These are phyloP conservation scores for Rhinophrynus dorsalis DNA, from an alignment of 2,797 vertebrate species.

Conservation along the genomic window DNA sequence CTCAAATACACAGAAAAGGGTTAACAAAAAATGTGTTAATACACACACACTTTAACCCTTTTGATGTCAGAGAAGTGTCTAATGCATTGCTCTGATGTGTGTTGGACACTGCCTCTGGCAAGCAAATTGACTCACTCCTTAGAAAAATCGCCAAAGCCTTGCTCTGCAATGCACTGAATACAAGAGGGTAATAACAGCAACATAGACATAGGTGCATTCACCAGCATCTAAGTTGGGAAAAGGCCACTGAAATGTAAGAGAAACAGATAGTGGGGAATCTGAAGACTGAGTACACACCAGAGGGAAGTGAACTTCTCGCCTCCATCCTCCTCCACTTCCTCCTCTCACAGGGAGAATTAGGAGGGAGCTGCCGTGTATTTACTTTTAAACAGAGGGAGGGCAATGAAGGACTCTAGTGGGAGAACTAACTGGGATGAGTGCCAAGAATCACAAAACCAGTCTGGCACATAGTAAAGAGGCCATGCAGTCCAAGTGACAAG, in stretches of 20 bases:
- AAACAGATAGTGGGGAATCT: background rate
- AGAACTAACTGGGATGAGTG: background rate
- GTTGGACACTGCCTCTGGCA: too few species aligned
- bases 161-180: too few species aligned
- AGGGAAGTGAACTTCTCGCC: slow-evolving; percentile 8
- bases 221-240: background rate
- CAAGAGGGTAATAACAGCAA: too few species aligned
- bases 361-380: slow-evolving; percentile 2
- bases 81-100: too few species aligned
- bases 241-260: background rate
- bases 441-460: slow-evolving; percentile 8
- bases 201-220: too few species aligned
- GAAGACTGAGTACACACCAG: background rate
- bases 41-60: too few species aligned
- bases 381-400: background rate
- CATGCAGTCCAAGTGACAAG: background rate
- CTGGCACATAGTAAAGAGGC: background rate
- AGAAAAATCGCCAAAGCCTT: too few species aligned
- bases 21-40: too few species aligned
- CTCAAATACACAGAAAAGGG: too few species aligned
- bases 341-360: background rate
- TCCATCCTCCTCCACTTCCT: background rate
- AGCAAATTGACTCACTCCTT: too few species aligned
- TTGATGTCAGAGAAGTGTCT: too few species aligned
- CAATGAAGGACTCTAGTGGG: background rate